Percentiles rank a stretch among this genome's conserved stretches.
These are phyloP conservation scores for Eulemur coronatus DNA, from an alignment of 2,797 vertebrate genomes.

Conservation along the genomic window DNA sequence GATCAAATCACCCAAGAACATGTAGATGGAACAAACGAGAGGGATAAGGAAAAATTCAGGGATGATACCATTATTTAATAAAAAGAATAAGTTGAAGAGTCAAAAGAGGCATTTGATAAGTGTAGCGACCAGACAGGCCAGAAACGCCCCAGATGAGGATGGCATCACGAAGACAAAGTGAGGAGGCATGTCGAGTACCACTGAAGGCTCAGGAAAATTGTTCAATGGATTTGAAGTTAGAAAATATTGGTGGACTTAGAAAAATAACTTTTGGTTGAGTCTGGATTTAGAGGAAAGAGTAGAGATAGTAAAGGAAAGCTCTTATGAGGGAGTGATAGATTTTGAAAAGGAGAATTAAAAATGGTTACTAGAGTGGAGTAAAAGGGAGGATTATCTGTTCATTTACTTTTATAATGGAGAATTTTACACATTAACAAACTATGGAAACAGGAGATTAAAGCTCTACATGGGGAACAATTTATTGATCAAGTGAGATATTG, in stretches of 20 bases:
- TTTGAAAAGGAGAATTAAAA: neutral
- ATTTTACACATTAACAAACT: neutral
- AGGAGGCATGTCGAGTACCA: neutral
- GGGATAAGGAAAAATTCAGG: neutral
- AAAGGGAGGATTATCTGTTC: neutral
- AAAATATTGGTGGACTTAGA: neutral
- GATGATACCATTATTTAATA: neutral
- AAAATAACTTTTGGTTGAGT: neutral
- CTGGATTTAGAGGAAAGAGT: neutral
- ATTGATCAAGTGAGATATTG: neutral
- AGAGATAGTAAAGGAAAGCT: neutral
- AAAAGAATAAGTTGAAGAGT: neutral
- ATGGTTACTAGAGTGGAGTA: neutral
- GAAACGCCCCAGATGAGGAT: accelerated
- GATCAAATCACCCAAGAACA: neutral
- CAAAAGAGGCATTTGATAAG: neutral
- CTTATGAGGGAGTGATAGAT: neutral
- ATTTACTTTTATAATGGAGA: neutral
- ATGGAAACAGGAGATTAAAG: neutral
- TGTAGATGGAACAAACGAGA: neutral
- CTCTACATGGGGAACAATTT: neutral
- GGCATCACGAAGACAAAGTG: neutral
- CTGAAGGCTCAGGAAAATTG: neutral
- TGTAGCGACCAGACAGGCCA: neutral
- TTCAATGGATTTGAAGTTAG: neutral